Percentiles rank a stretch among this genome's conserved stretches.
Evolutionary conservation across 2,888 invertebrate genomes (phyloP).

Genomic region (Tethea ocularis): DNA sequence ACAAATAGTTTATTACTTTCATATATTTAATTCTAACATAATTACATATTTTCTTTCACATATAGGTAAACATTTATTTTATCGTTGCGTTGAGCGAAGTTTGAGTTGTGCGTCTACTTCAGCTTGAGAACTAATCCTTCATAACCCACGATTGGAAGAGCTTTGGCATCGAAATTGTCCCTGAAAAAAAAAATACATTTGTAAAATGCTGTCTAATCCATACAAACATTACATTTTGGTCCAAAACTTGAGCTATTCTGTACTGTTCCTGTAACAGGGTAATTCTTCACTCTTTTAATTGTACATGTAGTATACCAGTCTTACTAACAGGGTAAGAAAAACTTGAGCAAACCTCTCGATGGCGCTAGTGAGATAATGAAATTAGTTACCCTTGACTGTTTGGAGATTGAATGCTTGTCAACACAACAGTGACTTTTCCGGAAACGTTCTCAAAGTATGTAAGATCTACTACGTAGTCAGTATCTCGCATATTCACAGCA

Average conservation of each 20-base stretch:
- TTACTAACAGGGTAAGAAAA: too few relatives aligned
- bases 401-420: conserved; percentile 60
- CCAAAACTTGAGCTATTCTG: too few relatives aligned
- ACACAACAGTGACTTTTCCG: conserved; percentile 76
- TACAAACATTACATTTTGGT: too few relatives aligned
- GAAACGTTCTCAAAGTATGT: conserved; percentile 68
- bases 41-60: neutral
- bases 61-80: neutral
- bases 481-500: conserved; percentile 78
- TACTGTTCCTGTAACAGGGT: too few relatives aligned
- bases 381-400: conserved; percentile 57
- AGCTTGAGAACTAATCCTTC: conserved; percentile 69
- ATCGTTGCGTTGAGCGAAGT: conserved; percentile 12
- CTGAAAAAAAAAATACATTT: conserved; percentile 55
- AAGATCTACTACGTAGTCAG: conserved; percentile 55
- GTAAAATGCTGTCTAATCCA: too few relatives aligned
- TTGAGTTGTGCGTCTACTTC: conserved; percentile 26
- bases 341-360: too few relatives aligned
- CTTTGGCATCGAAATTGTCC: conserved; percentile 50
- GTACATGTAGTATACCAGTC: too few relatives aligned
- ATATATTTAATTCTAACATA: neutral
- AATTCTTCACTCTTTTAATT: too few relatives aligned
- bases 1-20: neutral
- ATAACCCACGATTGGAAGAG: conserved; percentile 59
- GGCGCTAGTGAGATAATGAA: neutral